A percentile compares a stretch with the other conserved stretches of the same genome.
Evolutionary conservation across 2,797 vertebrate genomes (phyloP).

Genomic region (Rhincodon typus): DNA sequence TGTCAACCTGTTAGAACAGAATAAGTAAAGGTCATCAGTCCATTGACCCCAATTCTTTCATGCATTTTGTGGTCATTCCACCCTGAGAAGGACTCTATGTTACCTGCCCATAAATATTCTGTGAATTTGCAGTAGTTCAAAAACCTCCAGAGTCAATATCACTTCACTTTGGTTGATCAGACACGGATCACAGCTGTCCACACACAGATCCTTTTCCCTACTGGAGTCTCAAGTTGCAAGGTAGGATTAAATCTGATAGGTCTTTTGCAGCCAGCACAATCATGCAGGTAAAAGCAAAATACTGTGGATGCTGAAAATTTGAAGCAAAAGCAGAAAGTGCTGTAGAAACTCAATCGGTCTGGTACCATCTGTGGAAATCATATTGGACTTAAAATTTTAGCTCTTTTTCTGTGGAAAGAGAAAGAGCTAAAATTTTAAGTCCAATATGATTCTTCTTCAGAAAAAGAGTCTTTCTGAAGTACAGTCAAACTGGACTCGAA

Average conservation of each 20-base stretch:
- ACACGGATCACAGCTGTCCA: neutral
- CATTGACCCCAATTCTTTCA: neutral
- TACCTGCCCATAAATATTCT: too few relatives aligned
- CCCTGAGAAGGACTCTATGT: neutral
- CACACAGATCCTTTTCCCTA: neutral
- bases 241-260: neutral
- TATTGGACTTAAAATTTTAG: too few relatives aligned
- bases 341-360: too few relatives aligned
- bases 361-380: too few relatives aligned
- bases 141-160: neutral
- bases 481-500: too few relatives aligned
- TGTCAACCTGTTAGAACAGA: neutral
- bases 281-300: neutral
- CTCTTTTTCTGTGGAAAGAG: too few relatives aligned
- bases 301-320: too few relatives aligned
- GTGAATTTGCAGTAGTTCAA: too few relatives aligned
- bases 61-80: neutral
- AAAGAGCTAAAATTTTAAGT: too few relatives aligned
- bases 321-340: too few relatives aligned
- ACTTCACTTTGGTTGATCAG: neutral
- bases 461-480: too few relatives aligned
- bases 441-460: too few relatives aligned
- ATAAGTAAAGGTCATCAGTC: neutral
- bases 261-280: neutral
- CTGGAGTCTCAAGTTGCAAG: neutral